Evolutionary conservation across 2,888 invertebrate species (phyloP), one percentile per base, ranked within the genome.

Genomic region (Drosophila anomalata): DNA sequence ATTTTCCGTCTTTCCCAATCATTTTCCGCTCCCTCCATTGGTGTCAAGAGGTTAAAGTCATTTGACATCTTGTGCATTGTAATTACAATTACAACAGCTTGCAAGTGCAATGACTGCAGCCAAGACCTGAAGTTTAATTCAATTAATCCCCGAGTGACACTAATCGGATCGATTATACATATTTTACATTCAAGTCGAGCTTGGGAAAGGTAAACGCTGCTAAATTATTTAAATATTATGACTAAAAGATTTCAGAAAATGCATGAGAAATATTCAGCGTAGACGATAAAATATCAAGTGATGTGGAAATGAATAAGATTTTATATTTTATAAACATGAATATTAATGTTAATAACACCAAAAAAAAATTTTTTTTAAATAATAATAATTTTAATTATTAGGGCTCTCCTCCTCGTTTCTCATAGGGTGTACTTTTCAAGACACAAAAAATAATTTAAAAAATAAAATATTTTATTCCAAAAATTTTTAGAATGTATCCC

Each of bases 31-130:
- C 29, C 20, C 9, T 33, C 52, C 61, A 76, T 76, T 68, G 58
- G 70, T 75, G 75, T 54, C 51, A 87, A 77, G 70, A 78, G 87
- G 87, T 84, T 84, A 67, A 77, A 81, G 55, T 65, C 66, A 75
- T 75, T 84, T 87, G 73, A 84, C 87, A 78, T 75, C 75, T 74
- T 71, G 72, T 65, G 72, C 58, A 72, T 73, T 73, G 68, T 70
- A 83, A 81, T 83, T 75, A 63, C 54, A 54, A 58, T 54, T 50
- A 72, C 31, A 51, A 36, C 52, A 63, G 55, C 51, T 55, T 36
- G 52, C 52, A 51, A 65, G 63, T 65, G 46, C 63, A 65, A 14
- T 24, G 52, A 63, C 63, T 63, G 44, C 36, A 24, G 17, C 53
- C 36, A n/a, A 22, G 65, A 39, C 53, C 14, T 31, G 33, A 31